phyloP scores from a whole-genome alignment of 2,797 vertebrate genomes.

The Perodicticus potto region DNA sequence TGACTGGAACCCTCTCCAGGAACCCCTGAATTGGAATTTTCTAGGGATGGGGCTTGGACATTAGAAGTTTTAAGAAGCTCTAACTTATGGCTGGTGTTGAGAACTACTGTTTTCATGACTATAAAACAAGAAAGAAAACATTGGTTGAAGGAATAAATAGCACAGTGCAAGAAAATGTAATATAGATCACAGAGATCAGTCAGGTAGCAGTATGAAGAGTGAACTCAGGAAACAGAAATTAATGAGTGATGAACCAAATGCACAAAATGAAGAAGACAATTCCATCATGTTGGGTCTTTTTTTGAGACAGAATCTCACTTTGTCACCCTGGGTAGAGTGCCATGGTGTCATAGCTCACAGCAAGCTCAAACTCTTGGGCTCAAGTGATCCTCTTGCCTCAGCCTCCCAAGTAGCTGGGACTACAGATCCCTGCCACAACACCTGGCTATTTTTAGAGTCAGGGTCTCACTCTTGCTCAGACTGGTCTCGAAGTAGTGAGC shows the following conservation, averaged over 20 bases:
- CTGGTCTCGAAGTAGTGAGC: too few relatives aligned
- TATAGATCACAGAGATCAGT: neutral
- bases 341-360: too few relatives aligned
- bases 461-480: too few relatives aligned
- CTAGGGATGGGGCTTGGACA: neutral
- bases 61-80: neutral
- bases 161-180: neutral
- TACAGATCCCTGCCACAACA: too few relatives aligned
- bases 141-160: neutral
- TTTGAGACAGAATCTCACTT: too few relatives aligned
- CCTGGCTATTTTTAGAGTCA: too few relatives aligned
- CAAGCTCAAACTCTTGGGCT: too few relatives aligned
- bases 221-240: neutral
- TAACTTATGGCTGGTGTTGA: neutral
- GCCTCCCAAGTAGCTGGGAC: too few relatives aligned
- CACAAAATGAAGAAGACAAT: neutral
- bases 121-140: slow-evolving; percentile 18
- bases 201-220: neutral
- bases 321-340: too few relatives aligned
- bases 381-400: too few relatives aligned
- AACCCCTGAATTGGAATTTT: neutral
- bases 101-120: slow-evolving; percentile 30
- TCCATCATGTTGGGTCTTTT: neutral
- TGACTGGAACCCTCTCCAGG: neutral
- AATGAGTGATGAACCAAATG: neutral